Conservation (phyloP, 2,888 invertebrate species). For the Lysandra coridon region DNA sequence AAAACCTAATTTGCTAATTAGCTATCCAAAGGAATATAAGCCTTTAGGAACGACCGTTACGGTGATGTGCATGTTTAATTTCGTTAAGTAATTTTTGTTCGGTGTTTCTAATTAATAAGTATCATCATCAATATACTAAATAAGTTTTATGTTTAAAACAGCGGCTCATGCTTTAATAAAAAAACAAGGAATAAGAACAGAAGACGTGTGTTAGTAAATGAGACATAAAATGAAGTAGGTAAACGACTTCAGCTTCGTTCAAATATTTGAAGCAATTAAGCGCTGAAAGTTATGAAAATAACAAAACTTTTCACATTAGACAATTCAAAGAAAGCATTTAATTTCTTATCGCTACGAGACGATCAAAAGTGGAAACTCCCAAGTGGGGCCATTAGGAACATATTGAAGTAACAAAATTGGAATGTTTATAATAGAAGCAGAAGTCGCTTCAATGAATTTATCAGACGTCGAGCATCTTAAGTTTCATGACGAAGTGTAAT, state of each 20-base stretch:
- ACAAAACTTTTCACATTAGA: conserved; percentile 20
- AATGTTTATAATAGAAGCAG: conserved; percentile 22
- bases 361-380: conserved; percentile 7
- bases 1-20: conserved; percentile 23
- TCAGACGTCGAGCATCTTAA: conserved; percentile 15
- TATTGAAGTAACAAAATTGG: conserved; percentile 21
- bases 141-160: neutral
- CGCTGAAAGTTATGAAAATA: conserved; percentile 9
- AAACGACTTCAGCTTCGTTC: neutral
- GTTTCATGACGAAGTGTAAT: neutral
- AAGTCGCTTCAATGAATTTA: conserved; percentile 15
- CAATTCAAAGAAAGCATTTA: neutral
- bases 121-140: neutral
- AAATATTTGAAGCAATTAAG: neutral
- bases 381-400: conserved; percentile 10
- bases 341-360: conserved; percentile 17
- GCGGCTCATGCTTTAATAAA: neutral
- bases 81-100: neutral
- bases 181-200: neutral
- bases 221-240: neutral
- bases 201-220: neutral
- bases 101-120: neutral
- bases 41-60: neutral
- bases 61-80: neutral
- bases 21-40: neutral